phyloP scores from a whole-genome alignment of 2,888 invertebrate genomes.

The Chironomus riparius region DNA sequence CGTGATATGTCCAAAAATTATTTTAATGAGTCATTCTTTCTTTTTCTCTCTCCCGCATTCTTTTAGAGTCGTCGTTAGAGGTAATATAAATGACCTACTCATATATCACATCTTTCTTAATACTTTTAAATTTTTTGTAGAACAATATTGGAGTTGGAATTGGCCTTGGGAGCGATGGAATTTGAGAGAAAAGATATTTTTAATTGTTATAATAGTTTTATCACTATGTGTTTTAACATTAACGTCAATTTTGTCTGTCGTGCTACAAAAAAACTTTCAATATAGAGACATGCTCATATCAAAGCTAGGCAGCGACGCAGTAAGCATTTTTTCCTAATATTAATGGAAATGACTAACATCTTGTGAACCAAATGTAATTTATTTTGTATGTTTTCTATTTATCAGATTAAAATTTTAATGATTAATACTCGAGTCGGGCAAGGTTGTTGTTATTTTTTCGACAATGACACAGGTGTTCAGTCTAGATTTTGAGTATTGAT shows the following conservation, averaged over 20 bases:
- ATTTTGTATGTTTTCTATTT: neutral
- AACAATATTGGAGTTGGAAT: conserved; percentile 19
- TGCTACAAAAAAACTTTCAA: neutral
- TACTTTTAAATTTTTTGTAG: neutral
- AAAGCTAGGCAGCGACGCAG: neutral
- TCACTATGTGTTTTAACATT: conserved; percentile 10
- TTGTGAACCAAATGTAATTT: neutral
- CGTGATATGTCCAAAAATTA: no score
- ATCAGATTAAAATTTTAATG: neutral
- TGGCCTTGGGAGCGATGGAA: conserved; percentile 17
- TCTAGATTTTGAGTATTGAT: no score
- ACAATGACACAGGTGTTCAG: no score
- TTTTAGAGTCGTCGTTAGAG: neutral
- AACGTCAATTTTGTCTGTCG: neutral
- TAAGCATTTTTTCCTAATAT: neutral
- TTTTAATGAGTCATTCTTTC: no score
- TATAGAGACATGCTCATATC: neutral
- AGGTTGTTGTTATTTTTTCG: no score
- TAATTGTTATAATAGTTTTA: conserved; percentile 14
- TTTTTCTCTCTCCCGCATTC: neutral
- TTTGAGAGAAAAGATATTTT: conserved; percentile 11
- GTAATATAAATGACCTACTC: neutral
- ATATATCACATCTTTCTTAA: neutral
- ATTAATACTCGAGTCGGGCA: no score
- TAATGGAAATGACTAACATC: neutral